Base-by-base conservation (phyloP, 2,888 invertebrate species). In the Tanypteryx hageni region DNA sequence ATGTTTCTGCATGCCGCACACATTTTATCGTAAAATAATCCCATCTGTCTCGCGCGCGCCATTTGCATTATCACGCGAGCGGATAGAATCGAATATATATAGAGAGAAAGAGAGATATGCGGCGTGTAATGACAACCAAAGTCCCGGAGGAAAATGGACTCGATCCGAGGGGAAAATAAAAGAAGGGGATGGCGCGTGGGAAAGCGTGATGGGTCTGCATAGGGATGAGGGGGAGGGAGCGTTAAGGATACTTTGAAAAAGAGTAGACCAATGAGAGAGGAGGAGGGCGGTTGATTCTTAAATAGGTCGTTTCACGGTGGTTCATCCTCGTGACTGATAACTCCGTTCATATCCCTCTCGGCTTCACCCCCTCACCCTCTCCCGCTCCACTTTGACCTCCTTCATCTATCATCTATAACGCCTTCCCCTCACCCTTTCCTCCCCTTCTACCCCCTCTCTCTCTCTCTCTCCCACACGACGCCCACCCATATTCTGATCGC, bases 251-350 rank as follows among this genome's bases (percentile, higher is more conserved):
- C 22, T 27, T 27, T 3, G 13, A 27, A 16, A 16, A 76, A 76
- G 76, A 76, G 27, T 76, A 13, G 76, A 76, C 76, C 76, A 76
- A 76, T 76, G 76, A 76, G 76, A 76, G 11, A 3, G 4, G 76
- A 13, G 22, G 76, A 76, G 76, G 76, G 76, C 76, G 76, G 27
- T 76, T 76, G 68, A 11, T 13, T 76, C 27, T 76, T 76, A 27
- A 76, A 76, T 76, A 27, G 76, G 76, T 76, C 27, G 76, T 76
- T 76, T 76, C 76, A 76, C 76, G 76, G 76, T 76, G 76, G 76
- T 27, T 76, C 76, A 76, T 76, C 76, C 76, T 76, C 22, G 76
- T 76, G 76, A 76, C 76, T 76, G 76, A 76, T 76, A 76, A 76
- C 76, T 76, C 76, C 76, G n/a, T 76, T 76, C 76, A 76, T 27